Base-by-base conservation (phyloP, 2,797 vertebrate genomes). In the Chiroxiphia lanceolata region DNA sequence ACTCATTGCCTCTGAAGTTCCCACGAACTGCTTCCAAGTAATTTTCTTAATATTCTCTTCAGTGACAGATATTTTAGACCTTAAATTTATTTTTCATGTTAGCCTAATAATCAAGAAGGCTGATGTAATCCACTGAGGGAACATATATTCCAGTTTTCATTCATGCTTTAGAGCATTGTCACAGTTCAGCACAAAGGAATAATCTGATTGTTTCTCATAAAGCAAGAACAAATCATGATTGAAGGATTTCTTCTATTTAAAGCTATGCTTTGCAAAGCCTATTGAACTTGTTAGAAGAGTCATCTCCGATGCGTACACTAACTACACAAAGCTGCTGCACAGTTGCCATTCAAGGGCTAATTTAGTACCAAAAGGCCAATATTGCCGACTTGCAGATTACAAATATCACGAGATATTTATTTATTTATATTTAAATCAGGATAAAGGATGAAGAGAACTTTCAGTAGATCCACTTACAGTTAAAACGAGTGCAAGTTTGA, bases 331-430 rank as follows among this genome's bases (percentile, higher is more conserved):
- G 70, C 75, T 82, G 75, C 93, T 38, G 76, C 70, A 89, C 82
- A 93, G 57, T 61, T 92, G 65, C 87, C 90, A 90, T 97, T 94
- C 88, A 67, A 68, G 86, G 83, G 92, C 87, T 89, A 95, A 96
- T 95, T 96, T 84, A 87, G 51, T 71, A 94, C 89, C 59, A 95
- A 92, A 76, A 87, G 77, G 70, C 82, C 91, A 95, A 94, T 83
- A 91, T 56, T 94, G 90, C 69, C 72, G 79, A 84, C 79, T 87
- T 40, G 76, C 51, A 97, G 95, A 96, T 96, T 97, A 96, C 91
- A 96, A 95, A 97, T 96, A 96, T 96, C 89, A 91, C 6, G 15
- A 96, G 79, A 94, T 96, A 93, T 96, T 85, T 94, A 94, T 95
- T 94, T 81, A 94, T 96, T 96, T 88, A 95, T 79, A 96, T 96